These are phyloP conservation scores for Drosophila imparisetae DNA, from an alignment of 2,888 invertebrate species.

Conservation along the genomic window DNA sequence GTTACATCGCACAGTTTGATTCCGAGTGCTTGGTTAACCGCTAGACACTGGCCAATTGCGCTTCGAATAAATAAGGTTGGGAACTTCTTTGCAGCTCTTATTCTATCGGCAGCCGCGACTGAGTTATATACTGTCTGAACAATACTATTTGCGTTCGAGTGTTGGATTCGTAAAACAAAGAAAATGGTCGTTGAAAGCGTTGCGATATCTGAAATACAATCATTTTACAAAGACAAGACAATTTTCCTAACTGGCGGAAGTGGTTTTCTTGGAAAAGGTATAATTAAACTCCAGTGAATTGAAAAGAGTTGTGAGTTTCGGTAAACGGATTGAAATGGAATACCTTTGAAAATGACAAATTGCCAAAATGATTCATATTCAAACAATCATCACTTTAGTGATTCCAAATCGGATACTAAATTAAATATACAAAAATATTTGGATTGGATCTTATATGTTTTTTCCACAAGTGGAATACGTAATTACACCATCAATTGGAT, in stretches of 20 bases:
- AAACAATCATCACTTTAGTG: neutral
- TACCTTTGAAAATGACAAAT: neutral
- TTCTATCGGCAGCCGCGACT: slow-evolving; percentile 36
- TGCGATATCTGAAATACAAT: slow-evolving; percentile 84
- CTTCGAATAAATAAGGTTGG: slow-evolving; percentile 57
- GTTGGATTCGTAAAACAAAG: neutral
- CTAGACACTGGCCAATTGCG: neutral
- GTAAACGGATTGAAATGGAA: neutral
- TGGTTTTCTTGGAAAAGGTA: slow-evolving; percentile 85
- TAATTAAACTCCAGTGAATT: neutral
- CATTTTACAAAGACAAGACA: slow-evolving; percentile 87
- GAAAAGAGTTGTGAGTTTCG: neutral
- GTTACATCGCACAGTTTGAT: slow-evolving; percentile 7
- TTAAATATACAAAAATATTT: neutral
- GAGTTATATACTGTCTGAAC: neutral
- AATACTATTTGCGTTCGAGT: neutral
- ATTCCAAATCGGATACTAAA: neutral
- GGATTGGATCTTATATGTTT: neutral
- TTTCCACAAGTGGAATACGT: neutral
- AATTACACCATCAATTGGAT: neutral
- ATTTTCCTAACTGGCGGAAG: slow-evolving; percentile 88
- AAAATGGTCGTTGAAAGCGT: neutral
- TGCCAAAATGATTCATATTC: neutral
- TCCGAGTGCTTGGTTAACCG: slow-evolving; percentile 10
- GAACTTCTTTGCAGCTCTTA: slow-evolving; percentile 37